phyloP scores from a whole-genome alignment of 2,888 invertebrate genomes.

The Eupithecia subfuscata region DNA sequence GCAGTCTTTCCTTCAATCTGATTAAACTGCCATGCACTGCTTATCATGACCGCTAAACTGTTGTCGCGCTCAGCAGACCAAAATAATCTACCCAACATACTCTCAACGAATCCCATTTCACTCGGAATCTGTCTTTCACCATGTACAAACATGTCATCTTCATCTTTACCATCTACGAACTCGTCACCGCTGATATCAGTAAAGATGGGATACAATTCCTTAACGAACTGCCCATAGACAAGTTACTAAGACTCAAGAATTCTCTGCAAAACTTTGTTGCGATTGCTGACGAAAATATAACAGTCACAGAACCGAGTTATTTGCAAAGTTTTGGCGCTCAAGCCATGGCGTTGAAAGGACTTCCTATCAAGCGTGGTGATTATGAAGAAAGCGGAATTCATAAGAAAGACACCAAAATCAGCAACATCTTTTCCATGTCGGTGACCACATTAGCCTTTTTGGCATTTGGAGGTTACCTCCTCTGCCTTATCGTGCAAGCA shows the following conservation, averaged over 20 bases:
- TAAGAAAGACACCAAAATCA: conserved; percentile 85
- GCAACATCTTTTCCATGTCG: conserved; percentile 90
- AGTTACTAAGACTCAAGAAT: conserved; percentile 86
- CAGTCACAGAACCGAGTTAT: conserved; percentile 56
- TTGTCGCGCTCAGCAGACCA: conserved; percentile 66
- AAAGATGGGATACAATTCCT: conserved; percentile 80
- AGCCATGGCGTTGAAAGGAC: conserved; percentile 71
- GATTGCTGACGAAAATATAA: conserved; percentile 60
- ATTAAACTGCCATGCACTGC: conserved; percentile 47
- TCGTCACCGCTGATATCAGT: conserved; percentile 53
- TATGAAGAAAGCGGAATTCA: conserved; percentile 75
- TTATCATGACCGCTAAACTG: conserved; percentile 59
- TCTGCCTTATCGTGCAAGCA: conserved; percentile 90
- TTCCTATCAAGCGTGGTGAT: conserved; percentile 71
- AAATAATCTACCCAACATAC: conserved; percentile 32
- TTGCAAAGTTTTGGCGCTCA: conserved; percentile 70
- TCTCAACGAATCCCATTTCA: conserved; percentile 47
- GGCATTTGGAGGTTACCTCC: conserved; percentile 92
- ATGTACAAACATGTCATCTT: conserved; percentile 58
- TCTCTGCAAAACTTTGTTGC: conserved; percentile 68
- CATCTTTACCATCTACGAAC: conserved; percentile 46
- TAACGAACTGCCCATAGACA: conserved; percentile 88
- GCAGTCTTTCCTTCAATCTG: neutral
- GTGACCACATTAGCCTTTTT: conserved; percentile 91
- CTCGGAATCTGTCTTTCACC: conserved; percentile 51